A percentile compares a stretch with the other conserved stretches of the same genome.
Conservation (phyloP, 2,797 vertebrate species). For the Peromyscus eremicus region DNA sequence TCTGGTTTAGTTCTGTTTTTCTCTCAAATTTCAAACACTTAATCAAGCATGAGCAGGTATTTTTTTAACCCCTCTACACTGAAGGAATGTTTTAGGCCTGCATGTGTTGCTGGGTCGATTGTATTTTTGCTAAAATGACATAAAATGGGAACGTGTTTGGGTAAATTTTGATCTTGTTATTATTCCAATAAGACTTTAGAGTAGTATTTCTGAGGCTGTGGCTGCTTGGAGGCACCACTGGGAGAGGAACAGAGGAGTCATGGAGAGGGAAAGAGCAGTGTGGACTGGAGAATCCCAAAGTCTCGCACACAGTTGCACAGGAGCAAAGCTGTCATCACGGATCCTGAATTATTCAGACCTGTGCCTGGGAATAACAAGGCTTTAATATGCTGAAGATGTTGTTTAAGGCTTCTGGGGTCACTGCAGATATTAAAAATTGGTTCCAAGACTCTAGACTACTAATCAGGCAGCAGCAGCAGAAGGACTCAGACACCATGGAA, state of each 20-base stretch:
- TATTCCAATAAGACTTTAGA: constrained; percentile 54
- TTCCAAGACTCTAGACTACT: constrained; percentile 86
- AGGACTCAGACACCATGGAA: constrained; percentile 77
- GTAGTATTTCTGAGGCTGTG: constrained; percentile 73
- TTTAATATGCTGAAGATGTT: constrained; percentile 86
- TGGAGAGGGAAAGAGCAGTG: constrained; percentile 50
- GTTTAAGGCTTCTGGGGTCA: constrained; percentile 84
- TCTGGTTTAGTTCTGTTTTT: background rate
- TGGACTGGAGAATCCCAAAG: constrained; percentile 83
- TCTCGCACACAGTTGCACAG: constrained; percentile 84
- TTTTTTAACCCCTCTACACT: background rate
- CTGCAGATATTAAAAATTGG: constrained; percentile 89
- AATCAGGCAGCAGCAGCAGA: constrained; percentile 83
- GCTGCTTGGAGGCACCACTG: constrained; percentile 76
- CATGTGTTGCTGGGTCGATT: accelerated
- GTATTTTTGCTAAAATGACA: background rate
- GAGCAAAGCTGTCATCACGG: constrained; percentile 79
- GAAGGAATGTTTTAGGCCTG: background rate
- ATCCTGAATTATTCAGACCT: constrained; percentile 88
- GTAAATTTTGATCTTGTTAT: constrained; percentile 59
- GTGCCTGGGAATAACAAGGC: constrained; percentile 79
- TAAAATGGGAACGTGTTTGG: constrained; percentile 63
- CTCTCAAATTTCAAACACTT: background rate
- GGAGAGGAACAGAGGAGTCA: constrained; percentile 74
- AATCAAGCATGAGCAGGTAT: background rate